These are phyloP conservation scores for Eupsittula cactorum DNA, from an alignment of 2,113 vertebrate genomes.

Conservation along the genomic window DNA sequence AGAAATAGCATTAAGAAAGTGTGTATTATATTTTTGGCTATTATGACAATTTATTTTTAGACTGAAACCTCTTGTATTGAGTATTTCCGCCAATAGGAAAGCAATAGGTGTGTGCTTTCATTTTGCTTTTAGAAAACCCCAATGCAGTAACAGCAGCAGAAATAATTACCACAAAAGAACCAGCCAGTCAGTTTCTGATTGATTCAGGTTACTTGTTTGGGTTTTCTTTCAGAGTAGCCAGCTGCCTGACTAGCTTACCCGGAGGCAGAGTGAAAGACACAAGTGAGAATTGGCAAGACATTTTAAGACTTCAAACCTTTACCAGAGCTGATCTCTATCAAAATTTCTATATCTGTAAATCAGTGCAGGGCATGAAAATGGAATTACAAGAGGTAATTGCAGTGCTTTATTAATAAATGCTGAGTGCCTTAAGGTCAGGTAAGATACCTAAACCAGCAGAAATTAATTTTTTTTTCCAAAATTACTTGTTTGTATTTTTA, in stretches of 20 bases:
- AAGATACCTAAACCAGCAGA: not conserved
- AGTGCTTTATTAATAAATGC: not conserved
- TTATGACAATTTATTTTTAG: not conserved
- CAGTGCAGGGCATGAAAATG: not conserved
- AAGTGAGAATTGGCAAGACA: not conserved
- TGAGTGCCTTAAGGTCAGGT: not conserved
- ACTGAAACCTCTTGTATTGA: not conserved
- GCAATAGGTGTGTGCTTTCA: not conserved
- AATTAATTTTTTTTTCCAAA: not conserved
- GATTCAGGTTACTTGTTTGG: not conserved
- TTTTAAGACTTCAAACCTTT: not conserved
- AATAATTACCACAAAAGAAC: not conserved
- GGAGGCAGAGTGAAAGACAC: not conserved
- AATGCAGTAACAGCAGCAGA: not conserved
- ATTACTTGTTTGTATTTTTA: not conserved
- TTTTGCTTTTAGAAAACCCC: not conserved
- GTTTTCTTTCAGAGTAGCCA: not conserved
- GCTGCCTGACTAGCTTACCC: not conserved
- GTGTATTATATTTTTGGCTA: not conserved
- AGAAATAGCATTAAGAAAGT: not conserved
- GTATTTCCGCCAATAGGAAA: not conserved
- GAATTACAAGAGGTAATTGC: not conserved
- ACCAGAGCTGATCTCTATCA: not conserved
- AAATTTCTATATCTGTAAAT: not conserved
- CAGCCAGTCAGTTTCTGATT: not conserved